Base-by-base conservation (phyloP, 2,888 invertebrate genomes). In the Onthophagus sagittarius region DNA sequence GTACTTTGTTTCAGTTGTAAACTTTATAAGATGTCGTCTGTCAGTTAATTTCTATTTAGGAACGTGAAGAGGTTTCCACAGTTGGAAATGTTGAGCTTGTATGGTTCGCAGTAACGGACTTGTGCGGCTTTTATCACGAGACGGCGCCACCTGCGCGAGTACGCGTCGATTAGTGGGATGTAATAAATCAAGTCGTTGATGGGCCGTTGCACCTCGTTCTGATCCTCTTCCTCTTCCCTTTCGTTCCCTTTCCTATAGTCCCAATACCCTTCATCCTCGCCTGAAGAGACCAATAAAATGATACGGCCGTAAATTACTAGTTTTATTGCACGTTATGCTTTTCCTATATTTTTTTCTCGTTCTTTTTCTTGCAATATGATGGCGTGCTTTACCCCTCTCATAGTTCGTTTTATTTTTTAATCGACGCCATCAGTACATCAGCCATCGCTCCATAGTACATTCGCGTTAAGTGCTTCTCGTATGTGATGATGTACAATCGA, bases 141-240 rank as follows among this genome's bases (percentile, higher is more conserved):
- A 32, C 31, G 67, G 67, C 31, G 32, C 67, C 75, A 75, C 75
- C 75, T 75, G 75, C 73, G 71, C 70, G 71, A 71, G 67, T 72
- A 72, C 75, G 74, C 75, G 74, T 71, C 71, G 75, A 74, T 75
- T 75, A 72, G 23, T 62, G 15, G 62, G 14, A 11, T 53, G 15
- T 53, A 33, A 70, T 70, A 62, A 70, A 70, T 62, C 63, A 62
- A 53, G 70, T 70, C 15, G 70, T 53, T 53, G 39, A 53, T 53
- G 39, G 39, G 39, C 39, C 39, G 39, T 53, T 53, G 39, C 39
- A 53, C 39, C 39, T 53, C 39, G 39, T 53, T 53, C 11, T 53
- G 39, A 53, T 53, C 39, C 39, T 53, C 39, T 53, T 7, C 39
- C 39, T 53, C 39, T 23, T 23, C 23, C 23, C 23, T 23, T 23